phyloP scores from a whole-genome alignment of 2,888 invertebrate genomes.

The Hoplodrina blanda region DNA sequence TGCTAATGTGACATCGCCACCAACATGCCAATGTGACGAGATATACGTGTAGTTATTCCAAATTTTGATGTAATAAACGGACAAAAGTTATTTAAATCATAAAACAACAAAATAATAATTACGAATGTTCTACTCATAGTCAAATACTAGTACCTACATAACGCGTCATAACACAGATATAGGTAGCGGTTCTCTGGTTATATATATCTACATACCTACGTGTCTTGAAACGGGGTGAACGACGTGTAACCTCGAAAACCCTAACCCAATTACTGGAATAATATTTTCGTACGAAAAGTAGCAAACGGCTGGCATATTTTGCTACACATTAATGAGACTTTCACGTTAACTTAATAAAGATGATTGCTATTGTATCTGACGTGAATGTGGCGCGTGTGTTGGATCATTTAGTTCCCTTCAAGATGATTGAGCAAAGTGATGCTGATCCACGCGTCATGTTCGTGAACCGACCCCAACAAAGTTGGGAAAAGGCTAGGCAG shows the following conservation, averaged over 20 bases:
- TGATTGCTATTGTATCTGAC: neutral
- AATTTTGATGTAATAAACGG: too few species aligned
- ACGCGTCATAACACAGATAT: neutral
- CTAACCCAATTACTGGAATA: slow-evolving; percentile 36
- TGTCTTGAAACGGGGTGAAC: slow-evolving; percentile 22
- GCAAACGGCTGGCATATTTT: neutral
- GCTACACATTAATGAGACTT: slow-evolving; percentile 12
- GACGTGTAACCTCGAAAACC: slow-evolving; percentile 21
- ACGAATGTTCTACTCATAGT: too few species aligned
- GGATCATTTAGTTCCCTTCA: too few species aligned
- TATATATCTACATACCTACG: neutral
- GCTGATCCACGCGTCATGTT: too few species aligned
- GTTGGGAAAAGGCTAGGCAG: too few species aligned
- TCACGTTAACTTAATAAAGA: neutral
- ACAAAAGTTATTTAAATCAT: too few species aligned
- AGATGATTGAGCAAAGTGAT: too few species aligned
- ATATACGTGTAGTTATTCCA: too few species aligned
- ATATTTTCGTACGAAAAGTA: slow-evolving; percentile 27
- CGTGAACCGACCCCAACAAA: too few species aligned
- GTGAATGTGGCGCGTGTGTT: neutral
- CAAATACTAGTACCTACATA: neutral
- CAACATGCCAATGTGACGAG: too few species aligned
- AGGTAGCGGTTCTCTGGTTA: neutral
- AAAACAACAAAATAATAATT: too few species aligned
- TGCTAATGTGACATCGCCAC: too few species aligned